A percentile compares a stretch with the other conserved stretches of the same genome.
These are phyloP conservation scores for Anguilla marmorata DNA, from an alignment of 2,797 vertebrate species.

Conservation along the genomic window DNA sequence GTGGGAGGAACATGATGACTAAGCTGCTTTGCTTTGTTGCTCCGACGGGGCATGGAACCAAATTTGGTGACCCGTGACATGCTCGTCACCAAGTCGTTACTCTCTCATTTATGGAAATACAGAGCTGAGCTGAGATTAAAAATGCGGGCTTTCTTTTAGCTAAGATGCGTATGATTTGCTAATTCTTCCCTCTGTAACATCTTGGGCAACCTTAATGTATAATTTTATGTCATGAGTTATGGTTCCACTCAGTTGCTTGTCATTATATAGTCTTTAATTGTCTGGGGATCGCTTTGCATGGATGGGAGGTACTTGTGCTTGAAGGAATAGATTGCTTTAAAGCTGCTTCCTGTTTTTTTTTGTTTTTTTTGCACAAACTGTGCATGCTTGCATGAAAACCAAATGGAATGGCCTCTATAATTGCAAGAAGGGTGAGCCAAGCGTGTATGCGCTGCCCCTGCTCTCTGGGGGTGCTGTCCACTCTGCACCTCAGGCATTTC, in stretches of 20 bases:
- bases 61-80: conserved; percentile 7
- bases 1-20: conserved; percentile 45
- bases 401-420: background rate
- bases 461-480: too few species aligned
- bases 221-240: background rate
- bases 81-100: conserved; percentile 40
- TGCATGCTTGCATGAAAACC: too few species aligned
- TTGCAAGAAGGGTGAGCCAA: background rate
- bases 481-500: too few species aligned
- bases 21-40: conserved; percentile 45
- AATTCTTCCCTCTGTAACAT: background rate
- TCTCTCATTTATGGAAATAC: background rate
- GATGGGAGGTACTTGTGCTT: background rate
- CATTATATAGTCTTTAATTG: background rate
- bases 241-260: background rate
- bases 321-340: background rate
- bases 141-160: background rate
- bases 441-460: too few species aligned
- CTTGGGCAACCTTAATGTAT: background rate
- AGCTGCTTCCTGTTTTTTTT: conserved; percentile 7
- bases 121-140: background rate
- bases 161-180: background rate
- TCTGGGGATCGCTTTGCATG: background rate
- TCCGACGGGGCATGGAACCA: conserved; percentile 34
- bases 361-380: background rate